These are phyloP conservation scores for Elegia similella DNA, from an alignment of 2,888 invertebrate species.

Conservation along the genomic window DNA sequence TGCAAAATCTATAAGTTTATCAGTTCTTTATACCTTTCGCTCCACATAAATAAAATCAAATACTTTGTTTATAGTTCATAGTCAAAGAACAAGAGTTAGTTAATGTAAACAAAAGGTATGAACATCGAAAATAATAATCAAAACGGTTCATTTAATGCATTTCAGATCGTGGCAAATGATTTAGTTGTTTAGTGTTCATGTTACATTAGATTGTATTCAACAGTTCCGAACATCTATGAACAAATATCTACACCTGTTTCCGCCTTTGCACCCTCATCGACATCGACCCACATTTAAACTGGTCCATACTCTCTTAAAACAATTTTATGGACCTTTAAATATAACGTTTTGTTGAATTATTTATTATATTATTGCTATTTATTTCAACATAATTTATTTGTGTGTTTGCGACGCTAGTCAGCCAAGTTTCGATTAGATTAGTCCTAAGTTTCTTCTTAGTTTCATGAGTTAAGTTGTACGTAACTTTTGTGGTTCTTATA, in stretches of 20 bases:
- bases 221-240: constrained; percentile 58
- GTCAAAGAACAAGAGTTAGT: neutral
- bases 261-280: constrained; percentile 64
- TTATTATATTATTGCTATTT: constrained; percentile 58
- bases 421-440: constrained; percentile 63
- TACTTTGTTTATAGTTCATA: too few relatives aligned
- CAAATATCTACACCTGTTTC: constrained; percentile 58
- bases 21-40: neutral
- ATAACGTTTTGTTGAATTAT: constrained; percentile 40
- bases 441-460: constrained; percentile 52
- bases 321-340: constrained; percentile 4
- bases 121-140: neutral
- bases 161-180: constrained; percentile 60
- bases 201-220: constrained; percentile 75
- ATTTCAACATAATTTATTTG: constrained; percentile 53
- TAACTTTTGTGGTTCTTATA: constrained; percentile 47
- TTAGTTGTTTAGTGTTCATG: constrained; percentile 80
- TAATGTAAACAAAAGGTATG: neutral
- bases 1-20: neutral
- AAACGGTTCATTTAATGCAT: constrained; percentile 35
- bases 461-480: constrained; percentile 48
- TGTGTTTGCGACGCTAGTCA: constrained; percentile 71
- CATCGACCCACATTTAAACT: constrained; percentile 50
- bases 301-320: constrained; percentile 14
- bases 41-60: neutral